phyloP scores from a whole-genome alignment of 1,140 invertebrate genomes.

The Cotesia glomerata region DNA sequence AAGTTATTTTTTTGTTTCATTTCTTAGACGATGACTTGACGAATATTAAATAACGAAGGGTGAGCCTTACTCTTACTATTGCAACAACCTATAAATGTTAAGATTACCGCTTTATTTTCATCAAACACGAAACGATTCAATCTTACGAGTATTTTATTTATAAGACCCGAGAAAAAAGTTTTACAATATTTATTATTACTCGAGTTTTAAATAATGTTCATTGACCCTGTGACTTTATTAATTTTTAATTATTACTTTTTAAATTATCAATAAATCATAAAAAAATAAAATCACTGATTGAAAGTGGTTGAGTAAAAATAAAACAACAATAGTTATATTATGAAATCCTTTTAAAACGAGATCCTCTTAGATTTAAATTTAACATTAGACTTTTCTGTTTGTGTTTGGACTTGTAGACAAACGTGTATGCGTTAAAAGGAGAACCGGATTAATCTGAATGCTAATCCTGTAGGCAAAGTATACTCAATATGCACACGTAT shows the following conservation, averaged over 20 bases:
- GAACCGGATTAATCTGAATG: slow-evolving; percentile 54
- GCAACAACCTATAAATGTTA: no score
- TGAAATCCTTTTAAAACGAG: slow-evolving; percentile 47
- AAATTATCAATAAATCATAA: no score
- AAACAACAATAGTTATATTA: slow-evolving; percentile 9
- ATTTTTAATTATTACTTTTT: no score
- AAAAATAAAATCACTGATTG: neutral
- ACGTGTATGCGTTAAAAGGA: slow-evolving; percentile 20
- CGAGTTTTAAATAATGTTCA: no score
- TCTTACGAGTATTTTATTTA: no score
- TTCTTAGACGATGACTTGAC: neutral
- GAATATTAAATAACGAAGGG: neutral
- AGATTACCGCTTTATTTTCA: no score
- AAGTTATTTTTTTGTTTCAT: no score
- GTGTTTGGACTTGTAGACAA: slow-evolving; percentile 39
- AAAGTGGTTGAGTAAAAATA: neutral
- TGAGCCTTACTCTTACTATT: no score
- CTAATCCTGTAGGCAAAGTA: slow-evolving; percentile 62
- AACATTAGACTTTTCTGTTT: slow-evolving; percentile 50
- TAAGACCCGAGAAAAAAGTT: no score
- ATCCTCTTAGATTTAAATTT: slow-evolving; percentile 40
- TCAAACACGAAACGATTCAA: no score
- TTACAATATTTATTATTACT: no score
- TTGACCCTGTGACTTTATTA: no score
- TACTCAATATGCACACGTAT: neutral